Evolutionary conservation across 2,113 vertebrate species (phyloP), one percentile per base, ranked within the genome.

Genomic region (Carlito syrichta): DNA sequence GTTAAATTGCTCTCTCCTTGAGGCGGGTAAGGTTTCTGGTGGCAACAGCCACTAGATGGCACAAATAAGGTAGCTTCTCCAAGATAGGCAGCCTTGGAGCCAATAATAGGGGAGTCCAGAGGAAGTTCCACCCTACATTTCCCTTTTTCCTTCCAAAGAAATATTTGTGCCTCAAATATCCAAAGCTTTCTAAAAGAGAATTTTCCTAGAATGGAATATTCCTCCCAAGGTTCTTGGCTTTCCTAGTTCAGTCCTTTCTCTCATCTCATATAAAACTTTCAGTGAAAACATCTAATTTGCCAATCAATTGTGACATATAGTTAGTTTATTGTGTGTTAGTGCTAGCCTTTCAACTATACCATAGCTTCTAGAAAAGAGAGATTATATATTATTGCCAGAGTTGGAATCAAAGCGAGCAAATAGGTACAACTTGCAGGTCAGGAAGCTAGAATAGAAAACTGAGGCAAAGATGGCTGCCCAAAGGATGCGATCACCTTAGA

Each of bases 1-100:
- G 98, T 99, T 99, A 99, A 99, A 99, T 99, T 99, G 95, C 98
- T 98, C 95, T 98, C 96, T 96, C 93, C 97, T 98, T 69, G 98
- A 98, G 97, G 94, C 96, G 93, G 95, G 91, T 82, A 38, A 97
- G 56, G 45, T 95, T 97, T 2, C 3, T 8, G 60, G 40, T 35
- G 86, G 81, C 74, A 95, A 86, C 71, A 48, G 82, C 96, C 58
- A 0, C 92, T 58, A 96, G 97, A 40, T 98, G 98, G 83, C 94
- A 94, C 92, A 79, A 89, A 45, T 45, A 27, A 77, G 73, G 88
- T 25, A 22, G 69, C 58, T 89, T 50, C 56, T 69, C 54, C 25
- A 63, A 95, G 88, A 96, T 5, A 62, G 50, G 78, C 94, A 95
- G 89, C 69, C 87, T 91, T 71, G 74, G 48, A 92, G 48, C 96